A percentile compares a stretch with the other conserved stretches of the same genome.
Conservation (phyloP, 2,113 vertebrate species). For the Seriola aureovittata region DNA sequence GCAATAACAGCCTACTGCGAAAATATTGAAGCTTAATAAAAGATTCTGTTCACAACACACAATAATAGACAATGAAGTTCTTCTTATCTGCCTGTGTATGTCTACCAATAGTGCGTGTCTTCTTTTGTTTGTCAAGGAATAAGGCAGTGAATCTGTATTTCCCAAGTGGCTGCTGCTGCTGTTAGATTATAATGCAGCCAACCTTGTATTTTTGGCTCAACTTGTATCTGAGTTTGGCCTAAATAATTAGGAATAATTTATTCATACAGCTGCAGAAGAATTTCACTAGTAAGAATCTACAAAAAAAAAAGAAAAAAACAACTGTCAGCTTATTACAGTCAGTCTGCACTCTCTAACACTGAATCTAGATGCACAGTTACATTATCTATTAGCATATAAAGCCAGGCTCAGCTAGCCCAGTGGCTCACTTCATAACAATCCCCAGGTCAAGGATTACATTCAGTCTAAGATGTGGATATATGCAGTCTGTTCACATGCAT, state of each 20-base stretch:
- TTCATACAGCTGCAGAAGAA: slow-evolving; percentile 44
- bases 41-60: slow-evolving; percentile 55
- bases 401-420: slow-evolving; percentile 32
- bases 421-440: slow-evolving; percentile 45
- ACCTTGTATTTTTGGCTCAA: slow-evolving; percentile 37
- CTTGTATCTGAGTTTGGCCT: slow-evolving; percentile 45
- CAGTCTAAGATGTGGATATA: slow-evolving; percentile 17
- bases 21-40: slow-evolving; percentile 52
- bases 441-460: slow-evolving; percentile 53
- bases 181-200: slow-evolving; percentile 37
- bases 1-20: slow-evolving; percentile 52
- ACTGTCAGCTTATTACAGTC: slow-evolving; percentile 36
- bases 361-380: slow-evolving; percentile 44
- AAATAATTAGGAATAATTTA: slow-evolving; percentile 62
- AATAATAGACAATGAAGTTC: slow-evolving; percentile 47
- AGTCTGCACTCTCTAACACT: background rate
- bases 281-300: slow-evolving; percentile 27
- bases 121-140: slow-evolving; percentile 48
- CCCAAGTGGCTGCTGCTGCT: slow-evolving; percentile 26
- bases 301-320: background rate
- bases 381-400: slow-evolving; percentile 60
- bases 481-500: slow-evolving; percentile 14
- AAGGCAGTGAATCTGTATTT: slow-evolving; percentile 46
- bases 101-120: slow-evolving; percentile 29
- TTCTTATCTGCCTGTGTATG: slow-evolving; percentile 34